Conservation (phyloP, 2,113 vertebrate genomes). For the Plestiodon gilberti region DNA sequence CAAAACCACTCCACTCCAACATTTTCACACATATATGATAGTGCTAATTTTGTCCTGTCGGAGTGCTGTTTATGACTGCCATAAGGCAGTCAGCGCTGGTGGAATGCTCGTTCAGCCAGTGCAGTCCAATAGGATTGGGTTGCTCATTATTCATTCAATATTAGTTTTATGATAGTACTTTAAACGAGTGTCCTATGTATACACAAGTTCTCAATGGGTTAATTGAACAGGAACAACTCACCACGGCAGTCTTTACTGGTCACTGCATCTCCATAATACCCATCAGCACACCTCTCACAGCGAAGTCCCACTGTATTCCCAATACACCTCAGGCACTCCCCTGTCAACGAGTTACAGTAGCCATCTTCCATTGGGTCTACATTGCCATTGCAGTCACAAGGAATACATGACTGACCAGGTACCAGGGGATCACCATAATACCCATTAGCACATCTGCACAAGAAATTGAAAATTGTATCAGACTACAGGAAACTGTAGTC, state of each 20-base stretch:
- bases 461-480: conserved; percentile 32
- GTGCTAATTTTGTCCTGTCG: no score
- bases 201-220: not conserved
- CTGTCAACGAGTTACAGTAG: conserved; percentile 83
- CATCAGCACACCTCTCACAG: conserved; percentile 86
- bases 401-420: conserved; percentile 80
- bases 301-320: conserved; percentile 82
- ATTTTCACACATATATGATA: no score
- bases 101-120: no score
- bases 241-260: conserved; percentile 82
- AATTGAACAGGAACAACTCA: conserved; percentile 58
- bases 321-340: conserved; percentile 88
- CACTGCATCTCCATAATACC: conserved; percentile 89
- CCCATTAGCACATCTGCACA: conserved; percentile 88
- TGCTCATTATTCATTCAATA: not conserved
- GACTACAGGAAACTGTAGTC: not conserved
- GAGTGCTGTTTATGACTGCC: no score
- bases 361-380: conserved; percentile 77
- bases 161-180: not conserved
- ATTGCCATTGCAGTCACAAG: conserved; percentile 89
- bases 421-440: conserved; percentile 88
- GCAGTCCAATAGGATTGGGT: no score
- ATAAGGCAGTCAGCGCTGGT: no score
- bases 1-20: no score
- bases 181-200: not conserved